Base-by-base conservation (phyloP, 2,113 vertebrate species). In the Onychostruthus taczanowskii region DNA sequence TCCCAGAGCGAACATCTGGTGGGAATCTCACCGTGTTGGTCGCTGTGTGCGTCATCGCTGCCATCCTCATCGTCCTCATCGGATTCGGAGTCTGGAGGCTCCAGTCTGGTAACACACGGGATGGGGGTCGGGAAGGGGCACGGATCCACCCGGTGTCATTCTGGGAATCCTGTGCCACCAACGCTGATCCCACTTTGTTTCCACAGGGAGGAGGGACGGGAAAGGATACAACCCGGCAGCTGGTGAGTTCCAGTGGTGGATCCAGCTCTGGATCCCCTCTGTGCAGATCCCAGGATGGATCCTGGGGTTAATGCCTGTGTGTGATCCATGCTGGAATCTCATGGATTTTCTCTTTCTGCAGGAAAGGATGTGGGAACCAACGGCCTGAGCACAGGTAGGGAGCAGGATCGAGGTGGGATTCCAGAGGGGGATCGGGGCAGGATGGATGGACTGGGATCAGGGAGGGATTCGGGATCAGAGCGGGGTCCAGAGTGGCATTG, bases 61-160 rank as follows among this genome's bases (percentile, higher is more conserved):
- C 44, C n/a, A 7, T 76, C n/a, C 16, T 37, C 16, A 11, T 3
- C 4, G 5, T 6, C n/a, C 8, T 46, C 43, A 11, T 43, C 0
- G 17, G 17, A 56, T 26, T 72, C 1, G 1, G 7, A 0, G 1
- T 47, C n/a, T 76, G 73, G 56, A 76, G 5, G n/a, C 9, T 31
- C 56, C 44, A 5, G 15, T 19, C n/a, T 1, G 27, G 73, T 76
- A 61, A 37, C 16, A 47, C 56, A 30, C 2, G 21, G 73, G 56
- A 61, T 61, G 55, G 44, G 43, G 73, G 16, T 61, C 0, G 9
- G 44, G n/a, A 49, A 49, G 28, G 46, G 28, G 10, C 74, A 12
- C 1, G 2, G 73, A 76, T 76, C 56, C n/a, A 31, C 43, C 56
- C 2, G 1, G 44, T n/a, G n/a, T n/a, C 46, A 52, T 52, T 63